Evolutionary conservation across 1,140 invertebrate genomes (phyloP).

Genomic region (Melanaphis sacchari): DNA sequence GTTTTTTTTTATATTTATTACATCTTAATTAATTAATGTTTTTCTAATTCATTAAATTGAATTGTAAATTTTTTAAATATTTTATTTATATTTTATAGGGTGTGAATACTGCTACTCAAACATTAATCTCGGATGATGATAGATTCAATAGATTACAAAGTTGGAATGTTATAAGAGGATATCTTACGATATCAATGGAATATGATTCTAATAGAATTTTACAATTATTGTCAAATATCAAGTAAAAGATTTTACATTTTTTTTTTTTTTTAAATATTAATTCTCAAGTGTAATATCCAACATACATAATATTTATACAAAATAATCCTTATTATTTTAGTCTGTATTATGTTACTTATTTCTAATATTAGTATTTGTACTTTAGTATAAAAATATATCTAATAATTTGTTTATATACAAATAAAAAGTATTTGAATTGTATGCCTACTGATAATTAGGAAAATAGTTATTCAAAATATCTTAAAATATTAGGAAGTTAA

Average conservation of each 20-base stretch:
- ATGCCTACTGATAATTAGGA: not conserved
- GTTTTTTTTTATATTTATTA: not conserved
- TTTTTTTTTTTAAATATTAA: not conserved
- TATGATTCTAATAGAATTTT: not conserved
- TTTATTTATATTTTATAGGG: not conserved
- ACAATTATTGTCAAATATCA: constrained; percentile 3
- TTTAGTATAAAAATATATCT: not conserved
- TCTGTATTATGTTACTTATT: not conserved
- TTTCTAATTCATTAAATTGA: too few species aligned
- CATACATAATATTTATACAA: not conserved
- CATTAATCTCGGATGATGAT: not conserved
- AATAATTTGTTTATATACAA: not conserved
- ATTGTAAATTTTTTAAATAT: not conserved
- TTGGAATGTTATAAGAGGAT: constrained; percentile 49
- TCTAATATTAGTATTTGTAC: not conserved
- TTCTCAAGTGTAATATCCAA: not conserved
- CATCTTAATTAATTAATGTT: not conserved
- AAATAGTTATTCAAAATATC: not conserved
- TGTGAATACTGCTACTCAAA: constrained; percentile 32
- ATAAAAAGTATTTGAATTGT: not conserved
- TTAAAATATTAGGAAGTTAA: not conserved
- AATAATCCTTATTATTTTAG: not conserved
- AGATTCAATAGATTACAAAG: constrained; percentile 20
- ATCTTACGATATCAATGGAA: constrained; percentile 18
- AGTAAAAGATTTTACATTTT: not conserved